Evolutionary conservation across 2,113 vertebrate genomes (phyloP).

Genomic region (Furnarius figulus): DNA sequence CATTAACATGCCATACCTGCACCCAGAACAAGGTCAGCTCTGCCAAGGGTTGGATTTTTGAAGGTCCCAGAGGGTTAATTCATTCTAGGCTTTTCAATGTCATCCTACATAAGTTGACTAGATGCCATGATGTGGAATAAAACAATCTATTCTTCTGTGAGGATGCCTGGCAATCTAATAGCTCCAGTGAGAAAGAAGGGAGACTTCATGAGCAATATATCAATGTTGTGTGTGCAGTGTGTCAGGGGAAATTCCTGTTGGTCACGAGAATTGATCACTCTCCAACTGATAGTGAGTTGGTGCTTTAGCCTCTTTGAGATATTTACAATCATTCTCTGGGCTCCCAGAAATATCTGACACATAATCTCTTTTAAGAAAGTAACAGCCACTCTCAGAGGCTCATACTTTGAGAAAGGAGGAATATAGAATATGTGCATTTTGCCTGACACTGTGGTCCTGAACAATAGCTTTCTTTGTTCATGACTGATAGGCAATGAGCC

Average conservation of each 20-base stretch:
- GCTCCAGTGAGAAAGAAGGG: not conserved
- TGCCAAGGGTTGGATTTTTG: conserved; percentile 44
- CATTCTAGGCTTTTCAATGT: conserved; percentile 36
- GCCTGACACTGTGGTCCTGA: not conserved
- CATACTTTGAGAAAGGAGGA: not conserved
- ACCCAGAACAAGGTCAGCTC: conserved; percentile 26
- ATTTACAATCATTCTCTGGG: not conserved
- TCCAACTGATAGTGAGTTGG: not conserved
- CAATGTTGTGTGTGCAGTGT: not conserved
- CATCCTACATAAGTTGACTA: not conserved
- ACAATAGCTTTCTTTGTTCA: not conserved
- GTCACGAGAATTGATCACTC: not conserved
- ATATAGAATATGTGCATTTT: not conserved
- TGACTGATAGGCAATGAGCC: not conserved
- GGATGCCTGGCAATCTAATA: not conserved
- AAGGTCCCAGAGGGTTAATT: conserved; percentile 41
- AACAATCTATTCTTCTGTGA: not conserved
- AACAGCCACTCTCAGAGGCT: not conserved
- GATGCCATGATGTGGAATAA: not conserved
- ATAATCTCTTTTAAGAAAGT: not conserved
- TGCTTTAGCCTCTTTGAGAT: not conserved
- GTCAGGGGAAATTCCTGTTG: not conserved
- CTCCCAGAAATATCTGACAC: not conserved
- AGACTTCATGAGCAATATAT: not conserved
- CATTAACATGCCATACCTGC: not conserved